Base-by-base conservation (phyloP, 2,113 vertebrate species). In the Donacobius atricapilla region DNA sequence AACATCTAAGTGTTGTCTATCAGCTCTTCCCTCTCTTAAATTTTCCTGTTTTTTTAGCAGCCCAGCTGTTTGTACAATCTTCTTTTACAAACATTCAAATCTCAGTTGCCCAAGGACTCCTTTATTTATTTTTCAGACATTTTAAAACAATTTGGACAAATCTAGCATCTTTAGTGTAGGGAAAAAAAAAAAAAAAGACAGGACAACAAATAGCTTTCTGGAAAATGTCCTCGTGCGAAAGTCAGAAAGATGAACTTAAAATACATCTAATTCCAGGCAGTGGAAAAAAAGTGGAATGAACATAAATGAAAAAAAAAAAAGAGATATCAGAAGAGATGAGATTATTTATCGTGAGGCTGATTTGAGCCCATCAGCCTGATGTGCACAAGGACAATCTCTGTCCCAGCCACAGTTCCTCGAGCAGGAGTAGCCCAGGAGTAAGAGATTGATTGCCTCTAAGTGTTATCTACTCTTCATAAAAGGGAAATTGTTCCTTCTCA, bases 401-500 rank as follows among this genome's bases (percentile, higher is more conserved):
- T 65, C 73, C 30, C 40, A 85, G 28, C 58, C 35, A 15, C 23
- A 19, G 28, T 17, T 93, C 27, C 35, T 64, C 0, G 0, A 50
- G 50, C 18, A 51, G 83, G 68, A 70, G 69, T 89, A 75, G 45
- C 89, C 93, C 58, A 44, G 28, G 65, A 69, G 75, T 85, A 15
- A 73, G 93, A 64, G 95, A 95, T 84, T 75, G 42, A 97, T 97
- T 93, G 68, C 70, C 73, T 96, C 61, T 87, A 81, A 94, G 87
- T 75, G 58, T 94, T 96, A 94, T 88, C 78, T 90, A 53, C 78
- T 87, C 20, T 94, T 96, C 77, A 81, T 96, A 91, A 91, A 96
- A 96, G 58, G 79, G 72, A 97, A 98, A 97, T 93, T 85, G 93
- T 45, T 97, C 68, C 76, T 86, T 76, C 79, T 96, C 63, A 27